A percentile compares a stretch with the other conserved stretches of the same genome.
These are phyloP conservation scores for Garrulus glandarius DNA, from an alignment of 2,797 vertebrate species.

Conservation along the genomic window DNA sequence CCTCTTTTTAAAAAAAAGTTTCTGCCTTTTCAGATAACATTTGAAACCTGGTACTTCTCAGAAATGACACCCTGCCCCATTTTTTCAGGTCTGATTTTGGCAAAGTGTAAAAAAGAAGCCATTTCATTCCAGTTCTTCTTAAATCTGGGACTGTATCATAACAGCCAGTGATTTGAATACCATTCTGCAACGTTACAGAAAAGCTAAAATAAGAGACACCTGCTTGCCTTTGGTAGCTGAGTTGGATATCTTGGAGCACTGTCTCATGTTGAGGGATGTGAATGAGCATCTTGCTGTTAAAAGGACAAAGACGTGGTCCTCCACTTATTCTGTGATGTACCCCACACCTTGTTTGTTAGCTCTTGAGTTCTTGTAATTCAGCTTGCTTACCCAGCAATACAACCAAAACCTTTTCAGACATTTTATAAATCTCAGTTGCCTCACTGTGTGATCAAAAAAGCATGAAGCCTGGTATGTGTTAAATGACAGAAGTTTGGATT, in stretches of 20 bases:
- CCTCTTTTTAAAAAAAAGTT: not conserved
- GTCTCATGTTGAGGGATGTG: not conserved
- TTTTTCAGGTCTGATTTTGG: not conserved
- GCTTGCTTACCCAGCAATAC: not conserved
- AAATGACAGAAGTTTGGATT: not conserved
- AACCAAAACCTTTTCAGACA: not conserved
- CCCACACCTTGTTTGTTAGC: not conserved
- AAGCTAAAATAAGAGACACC: not conserved
- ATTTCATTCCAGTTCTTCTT: not conserved
- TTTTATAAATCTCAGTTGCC: not conserved
- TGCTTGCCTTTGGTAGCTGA: not conserved
- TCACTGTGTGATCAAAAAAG: not conserved
- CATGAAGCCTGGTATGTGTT: not conserved
- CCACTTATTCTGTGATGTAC: not conserved
- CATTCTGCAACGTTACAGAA: not conserved
- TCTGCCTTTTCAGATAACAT: not conserved
- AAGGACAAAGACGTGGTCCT: not conserved
- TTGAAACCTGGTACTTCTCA: not conserved
- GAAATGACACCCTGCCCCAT: not conserved
- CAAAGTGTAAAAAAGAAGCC: not conserved
- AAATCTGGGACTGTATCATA: not conserved
- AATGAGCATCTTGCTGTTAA: not conserved
- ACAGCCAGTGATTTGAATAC: not conserved
- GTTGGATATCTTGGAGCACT: not conserved
- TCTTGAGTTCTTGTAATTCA: not conserved